These are phyloP conservation scores for Enteromius trimaculatus DNA, from an alignment of 2,797 vertebrate genomes.

Conservation along the genomic window DNA sequence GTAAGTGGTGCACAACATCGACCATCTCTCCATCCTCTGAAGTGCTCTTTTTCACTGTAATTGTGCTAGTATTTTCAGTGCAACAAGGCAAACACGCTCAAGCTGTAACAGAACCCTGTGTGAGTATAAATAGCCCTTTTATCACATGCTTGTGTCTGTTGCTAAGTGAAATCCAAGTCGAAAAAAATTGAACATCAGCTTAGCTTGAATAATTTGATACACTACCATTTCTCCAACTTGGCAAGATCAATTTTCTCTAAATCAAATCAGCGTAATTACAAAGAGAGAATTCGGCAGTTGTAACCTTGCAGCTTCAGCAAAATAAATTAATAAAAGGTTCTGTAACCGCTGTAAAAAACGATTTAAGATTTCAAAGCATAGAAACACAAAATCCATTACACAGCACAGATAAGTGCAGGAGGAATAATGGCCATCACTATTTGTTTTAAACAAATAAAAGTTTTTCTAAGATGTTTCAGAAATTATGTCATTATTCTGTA, in stretches of 20 bases:
- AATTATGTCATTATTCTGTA: not conserved
- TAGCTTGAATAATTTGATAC: conserved; percentile 59
- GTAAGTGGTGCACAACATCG: conserved; percentile 40
- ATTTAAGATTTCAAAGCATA: conserved; percentile 7
- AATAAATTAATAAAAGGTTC: conserved; percentile 40
- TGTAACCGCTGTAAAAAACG: conserved; percentile 1
- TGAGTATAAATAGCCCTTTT: conserved; percentile 63
- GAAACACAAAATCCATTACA: not conserved
- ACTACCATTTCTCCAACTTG: conserved; percentile 52
- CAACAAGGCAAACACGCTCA: conserved; percentile 54
- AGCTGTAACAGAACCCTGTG: conserved; percentile 51
- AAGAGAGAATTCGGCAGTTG: conserved; percentile 53
- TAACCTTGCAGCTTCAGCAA: conserved; percentile 52
- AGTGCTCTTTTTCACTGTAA: conserved; percentile 52
- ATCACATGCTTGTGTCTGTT: conserved; percentile 49
- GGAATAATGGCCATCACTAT: not conserved
- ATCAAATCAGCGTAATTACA: conserved; percentile 62
- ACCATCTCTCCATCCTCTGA: conserved; percentile 41
- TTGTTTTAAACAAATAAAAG: not conserved
- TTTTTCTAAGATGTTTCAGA: not conserved
- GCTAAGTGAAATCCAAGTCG: conserved; percentile 59
- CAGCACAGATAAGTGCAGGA: not conserved
- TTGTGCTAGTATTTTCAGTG: conserved; percentile 55
- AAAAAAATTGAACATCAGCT: conserved; percentile 57
- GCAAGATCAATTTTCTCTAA: conserved; percentile 61